Conservation (phyloP, 2,797 vertebrate species). For the Leucoraja ocellata region DNA sequence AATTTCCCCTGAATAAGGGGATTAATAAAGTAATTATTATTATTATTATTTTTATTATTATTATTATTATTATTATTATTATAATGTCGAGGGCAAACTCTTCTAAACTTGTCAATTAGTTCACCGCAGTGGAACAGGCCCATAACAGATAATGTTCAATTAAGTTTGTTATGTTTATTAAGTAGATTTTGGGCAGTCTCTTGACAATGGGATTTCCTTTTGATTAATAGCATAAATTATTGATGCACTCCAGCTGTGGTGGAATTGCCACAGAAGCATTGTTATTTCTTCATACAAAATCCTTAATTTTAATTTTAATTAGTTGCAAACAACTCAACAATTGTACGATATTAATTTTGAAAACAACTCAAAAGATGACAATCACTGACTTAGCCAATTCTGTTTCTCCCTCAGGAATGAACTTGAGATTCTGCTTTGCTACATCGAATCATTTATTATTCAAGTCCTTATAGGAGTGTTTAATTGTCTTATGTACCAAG, state of each 20-base stretch:
- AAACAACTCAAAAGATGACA: background rate
- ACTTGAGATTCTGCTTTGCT: background rate
- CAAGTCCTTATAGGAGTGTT: background rate
- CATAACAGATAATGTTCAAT: background rate
- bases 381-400: background rate
- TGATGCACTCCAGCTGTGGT: background rate
- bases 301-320: conserved; percentile 1
- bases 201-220: background rate
- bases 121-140: no score
- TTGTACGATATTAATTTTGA: background rate
- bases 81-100: no score
- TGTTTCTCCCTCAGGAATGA: background rate
- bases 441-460: background rate
- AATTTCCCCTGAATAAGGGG: no score
- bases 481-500: no score
- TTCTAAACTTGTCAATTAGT: no score
- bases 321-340: background rate
- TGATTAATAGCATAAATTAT: background rate
- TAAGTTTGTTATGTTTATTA: background rate
- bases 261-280: background rate
- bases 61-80: no score
- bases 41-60: no score
- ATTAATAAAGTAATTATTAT: no score
- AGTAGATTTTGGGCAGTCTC: background rate
- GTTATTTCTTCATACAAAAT: background rate